phyloP scores from a whole-genome alignment of 1,140 invertebrate species.

The Bombus pyrosoma region DNA sequence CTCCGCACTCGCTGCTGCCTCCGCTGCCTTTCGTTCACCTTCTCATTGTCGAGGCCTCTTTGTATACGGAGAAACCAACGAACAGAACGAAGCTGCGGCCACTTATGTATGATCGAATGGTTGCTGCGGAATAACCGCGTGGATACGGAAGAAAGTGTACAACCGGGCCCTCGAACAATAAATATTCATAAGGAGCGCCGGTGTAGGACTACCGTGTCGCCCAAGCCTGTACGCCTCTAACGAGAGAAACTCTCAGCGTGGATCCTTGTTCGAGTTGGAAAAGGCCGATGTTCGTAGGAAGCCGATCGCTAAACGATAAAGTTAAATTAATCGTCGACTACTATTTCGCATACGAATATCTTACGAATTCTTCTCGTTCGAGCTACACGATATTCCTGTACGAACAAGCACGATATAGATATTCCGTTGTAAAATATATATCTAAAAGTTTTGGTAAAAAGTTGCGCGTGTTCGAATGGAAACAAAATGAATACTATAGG shows the following conservation, averaged over 20 bases:
- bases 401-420: too few species aligned
- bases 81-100: slow-evolving; percentile 48
- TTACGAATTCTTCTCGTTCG: fast-evolving
- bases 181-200: slow-evolving; percentile 68
- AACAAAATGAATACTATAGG: too few species aligned
- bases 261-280: slow-evolving; percentile 22
- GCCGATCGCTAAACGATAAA: slow-evolving; percentile 15
- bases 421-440: too few species aligned
- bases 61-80: slow-evolving; percentile 46
- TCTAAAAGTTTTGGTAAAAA: too few species aligned
- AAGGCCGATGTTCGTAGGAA: slow-evolving; percentile 11
- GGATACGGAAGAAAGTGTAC: slow-evolving; percentile 66
- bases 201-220: slow-evolving; percentile 40
- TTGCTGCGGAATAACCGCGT: slow-evolving; percentile 54
- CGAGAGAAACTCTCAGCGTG: slow-evolving; percentile 41
- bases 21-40: slow-evolving; percentile 49
- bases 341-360: neutral
- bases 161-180: slow-evolving; percentile 52
- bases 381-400: neutral
- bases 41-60: slow-evolving; percentile 20
- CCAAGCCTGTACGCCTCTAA: neutral
- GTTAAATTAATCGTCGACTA: neutral
- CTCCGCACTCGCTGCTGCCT: slow-evolving; percentile 39
- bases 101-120: slow-evolving; percentile 50
- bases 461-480: too few species aligned